Evolutionary conservation across 2,888 invertebrate species (phyloP).

Genomic region (Idaea straminata): DNA sequence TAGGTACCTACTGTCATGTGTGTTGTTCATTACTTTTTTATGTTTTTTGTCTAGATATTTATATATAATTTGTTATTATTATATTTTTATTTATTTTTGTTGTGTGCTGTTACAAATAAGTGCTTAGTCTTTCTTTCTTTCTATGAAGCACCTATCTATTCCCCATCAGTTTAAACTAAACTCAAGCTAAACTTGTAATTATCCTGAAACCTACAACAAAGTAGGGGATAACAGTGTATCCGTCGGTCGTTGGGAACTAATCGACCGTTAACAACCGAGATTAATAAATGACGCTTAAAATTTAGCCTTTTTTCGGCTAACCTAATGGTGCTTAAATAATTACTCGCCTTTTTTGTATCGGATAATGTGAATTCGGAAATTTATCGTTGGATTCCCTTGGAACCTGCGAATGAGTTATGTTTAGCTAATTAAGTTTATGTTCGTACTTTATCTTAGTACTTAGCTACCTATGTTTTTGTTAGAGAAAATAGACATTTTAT

Average conservation of each 20-base stretch:
- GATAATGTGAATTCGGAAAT: slow-evolving; percentile 39
- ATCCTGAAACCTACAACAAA: slow-evolving; percentile 36
- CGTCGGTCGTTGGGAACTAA: slow-evolving; percentile 68
- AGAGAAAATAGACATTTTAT: background rate
- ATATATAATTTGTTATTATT: no score
- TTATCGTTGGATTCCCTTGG: slow-evolving; percentile 61
- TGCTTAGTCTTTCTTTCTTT: no score
- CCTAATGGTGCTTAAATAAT: slow-evolving; percentile 72
- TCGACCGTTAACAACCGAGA: slow-evolving; percentile 62
- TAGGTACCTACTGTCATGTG: no score
- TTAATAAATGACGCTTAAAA: slow-evolving; percentile 77
- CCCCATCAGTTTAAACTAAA: slow-evolving; percentile 13
- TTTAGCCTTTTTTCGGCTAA: slow-evolving; percentile 76
- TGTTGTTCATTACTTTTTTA: no score
- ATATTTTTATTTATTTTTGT: no score
- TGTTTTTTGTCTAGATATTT: no score
- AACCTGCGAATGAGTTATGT: slow-evolving; percentile 58
- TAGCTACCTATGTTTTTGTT: slow-evolving; percentile 10
- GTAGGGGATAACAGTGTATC: slow-evolving; percentile 33
- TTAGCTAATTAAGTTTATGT: slow-evolving; percentile 8
- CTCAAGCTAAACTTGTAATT: slow-evolving; percentile 20
- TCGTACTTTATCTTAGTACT: slow-evolving; percentile 15
- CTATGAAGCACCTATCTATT: background rate
- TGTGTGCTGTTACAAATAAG: no score
- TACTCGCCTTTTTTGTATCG: slow-evolving; percentile 61